Evolutionary conservation across 2,113 vertebrate species (phyloP).

Genomic region (Crotalus helleri): DNA sequence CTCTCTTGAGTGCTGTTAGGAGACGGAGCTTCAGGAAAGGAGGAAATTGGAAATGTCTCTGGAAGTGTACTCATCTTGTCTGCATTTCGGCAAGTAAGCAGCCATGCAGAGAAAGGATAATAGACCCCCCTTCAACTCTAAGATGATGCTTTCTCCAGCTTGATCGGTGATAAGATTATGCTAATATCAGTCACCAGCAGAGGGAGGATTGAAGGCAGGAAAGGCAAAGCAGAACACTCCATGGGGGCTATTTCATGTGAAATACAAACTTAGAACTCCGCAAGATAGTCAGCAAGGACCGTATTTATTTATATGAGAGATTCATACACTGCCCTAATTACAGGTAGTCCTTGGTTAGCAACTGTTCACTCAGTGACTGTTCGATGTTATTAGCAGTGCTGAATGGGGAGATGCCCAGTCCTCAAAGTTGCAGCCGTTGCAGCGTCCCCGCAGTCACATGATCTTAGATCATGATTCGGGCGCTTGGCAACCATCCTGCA

Average conservation of each 20-base stretch:
- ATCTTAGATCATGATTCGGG: not conserved
- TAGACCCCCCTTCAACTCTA: constrained; percentile 15
- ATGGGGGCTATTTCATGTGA: not conserved
- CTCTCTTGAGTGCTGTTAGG: constrained; percentile 31
- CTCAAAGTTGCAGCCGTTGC: not conserved
- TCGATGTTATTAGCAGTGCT: not conserved
- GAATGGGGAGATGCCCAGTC: not conserved
- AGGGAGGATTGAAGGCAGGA: constrained; percentile 19
- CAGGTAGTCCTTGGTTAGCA: not conserved
- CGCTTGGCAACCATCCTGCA: not conserved
- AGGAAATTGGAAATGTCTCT: not conserved
- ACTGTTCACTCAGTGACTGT: not conserved
- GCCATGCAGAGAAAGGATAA: constrained; percentile 24
- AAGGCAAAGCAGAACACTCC: constrained; percentile 5
- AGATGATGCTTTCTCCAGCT: constrained; percentile 27
- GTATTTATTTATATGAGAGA: not conserved
- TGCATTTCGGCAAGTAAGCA: not conserved
- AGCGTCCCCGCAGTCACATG: not conserved
- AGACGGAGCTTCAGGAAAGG: constrained; percentile 33
- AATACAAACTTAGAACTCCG: not conserved
- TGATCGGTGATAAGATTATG: constrained; percentile 22
- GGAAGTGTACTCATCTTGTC: constrained; percentile 30
- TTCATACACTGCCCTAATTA: not conserved
- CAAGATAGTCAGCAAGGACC: not conserved
- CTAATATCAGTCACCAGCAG: constrained; percentile 33